Conservation (phyloP, 2,113 vertebrate species). For the Ochotona curzoniae region DNA sequence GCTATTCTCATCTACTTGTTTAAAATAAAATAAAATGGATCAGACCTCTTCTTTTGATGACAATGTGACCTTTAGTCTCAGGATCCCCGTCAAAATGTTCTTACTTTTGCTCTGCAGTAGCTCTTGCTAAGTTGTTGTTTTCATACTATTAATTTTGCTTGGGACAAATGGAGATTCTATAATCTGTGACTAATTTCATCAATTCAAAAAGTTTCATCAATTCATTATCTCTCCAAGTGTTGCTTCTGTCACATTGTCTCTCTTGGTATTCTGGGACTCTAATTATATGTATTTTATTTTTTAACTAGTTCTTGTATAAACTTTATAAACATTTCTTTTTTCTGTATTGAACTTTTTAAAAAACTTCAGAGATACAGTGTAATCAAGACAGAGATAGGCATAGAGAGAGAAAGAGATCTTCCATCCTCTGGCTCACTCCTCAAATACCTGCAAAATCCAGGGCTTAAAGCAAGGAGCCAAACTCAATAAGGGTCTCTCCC, state of each 20-base stretch:
- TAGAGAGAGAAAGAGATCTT: no score
- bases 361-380: no score
- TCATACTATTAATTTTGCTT: neutral
- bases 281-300: neutral
- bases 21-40: neutral
- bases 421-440: no score
- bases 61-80: neutral
- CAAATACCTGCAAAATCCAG: no score
- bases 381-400: no score
- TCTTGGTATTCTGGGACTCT: neutral
- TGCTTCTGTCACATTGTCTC: neutral
- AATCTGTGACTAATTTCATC: neutral
- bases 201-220: neutral
- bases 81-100: neutral
- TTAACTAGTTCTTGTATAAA: neutral
- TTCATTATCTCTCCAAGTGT: neutral
- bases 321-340: neutral
- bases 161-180: neutral
- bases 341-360: no score
- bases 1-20: neutral
- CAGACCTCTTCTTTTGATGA: neutral
- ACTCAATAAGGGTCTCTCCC: no score
- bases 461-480: no score
- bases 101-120: neutral
- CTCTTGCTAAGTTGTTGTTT: neutral